Percentiles rank a stretch among this genome's conserved stretches.
Evolutionary conservation across 2,888 invertebrate species (phyloP).

Genomic region (Sarcophaga rosellei): DNA sequence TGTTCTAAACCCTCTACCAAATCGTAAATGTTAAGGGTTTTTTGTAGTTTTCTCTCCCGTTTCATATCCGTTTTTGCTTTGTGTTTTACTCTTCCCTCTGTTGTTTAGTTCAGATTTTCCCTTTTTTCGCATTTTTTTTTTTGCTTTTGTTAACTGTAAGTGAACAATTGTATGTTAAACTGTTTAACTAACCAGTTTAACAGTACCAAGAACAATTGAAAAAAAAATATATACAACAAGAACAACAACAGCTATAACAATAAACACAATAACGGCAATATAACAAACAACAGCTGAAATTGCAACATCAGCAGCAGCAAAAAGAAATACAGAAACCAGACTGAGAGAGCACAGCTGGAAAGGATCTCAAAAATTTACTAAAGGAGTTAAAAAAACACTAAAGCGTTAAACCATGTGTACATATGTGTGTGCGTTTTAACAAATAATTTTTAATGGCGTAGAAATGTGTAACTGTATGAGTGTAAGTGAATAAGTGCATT

Average conservation of each 20-base stretch:
- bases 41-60: not conserved
- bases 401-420: constrained; percentile 3
- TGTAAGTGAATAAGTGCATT: constrained; percentile 2
- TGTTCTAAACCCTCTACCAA: constrained; percentile 38
- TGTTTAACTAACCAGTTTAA: constrained; percentile 65
- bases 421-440: constrained; percentile 19
- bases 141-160: constrained; percentile 60
- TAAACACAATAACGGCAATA: constrained; percentile 33
- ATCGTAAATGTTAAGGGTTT: constrained; percentile 35
- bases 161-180: constrained; percentile 66
- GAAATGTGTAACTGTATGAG: constrained; percentile 8
- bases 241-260: constrained; percentile 51
- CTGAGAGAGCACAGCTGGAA: constrained; percentile 28
- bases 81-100: not conserved
- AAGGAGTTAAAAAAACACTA: constrained; percentile 31
- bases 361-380: constrained; percentile 56
- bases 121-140: constrained; percentile 15
- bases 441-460: not conserved
- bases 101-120: constrained; percentile 5
- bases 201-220: constrained; percentile 55
- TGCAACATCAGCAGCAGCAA: not conserved
- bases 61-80: constrained; percentile 11
- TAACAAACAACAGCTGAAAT: constrained; percentile 21
- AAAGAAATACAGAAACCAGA: constrained; percentile 19
- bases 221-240: constrained; percentile 33